phyloP scores from a whole-genome alignment of 2,797 vertebrate genomes.

The Sebastes alutus region DNA sequence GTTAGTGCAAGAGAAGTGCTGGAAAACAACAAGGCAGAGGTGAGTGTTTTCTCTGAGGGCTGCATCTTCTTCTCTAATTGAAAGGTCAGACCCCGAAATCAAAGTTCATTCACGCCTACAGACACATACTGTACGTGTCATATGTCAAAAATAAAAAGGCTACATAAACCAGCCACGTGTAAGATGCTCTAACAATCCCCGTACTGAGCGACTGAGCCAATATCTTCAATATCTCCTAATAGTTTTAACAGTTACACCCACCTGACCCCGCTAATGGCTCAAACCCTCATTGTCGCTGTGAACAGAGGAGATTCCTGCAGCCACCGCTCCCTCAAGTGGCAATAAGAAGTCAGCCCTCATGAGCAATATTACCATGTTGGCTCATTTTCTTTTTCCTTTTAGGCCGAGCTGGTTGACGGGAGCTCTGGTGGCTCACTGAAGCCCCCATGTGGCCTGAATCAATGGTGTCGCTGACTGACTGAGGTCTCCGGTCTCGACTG shows the following conservation, averaged over 20 bases:
- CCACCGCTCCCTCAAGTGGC: constrained; percentile 50
- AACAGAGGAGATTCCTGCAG: constrained; percentile 12
- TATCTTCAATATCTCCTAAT: not conserved
- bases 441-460: constrained; percentile 45
- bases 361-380: not conserved
- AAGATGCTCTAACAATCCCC: not conserved
- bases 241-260: constrained; percentile 3
- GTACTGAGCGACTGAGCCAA: not conserved
- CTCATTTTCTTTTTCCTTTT: not conserved
- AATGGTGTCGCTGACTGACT: not conserved
- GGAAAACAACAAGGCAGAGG: not conserved
- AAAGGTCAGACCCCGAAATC: constrained; percentile 49
- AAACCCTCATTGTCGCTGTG: not conserved
- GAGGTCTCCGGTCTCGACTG: not conserved
- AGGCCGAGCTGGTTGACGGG: not conserved
- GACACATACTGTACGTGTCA: not conserved
- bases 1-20: not conserved
- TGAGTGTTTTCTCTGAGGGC: not conserved
- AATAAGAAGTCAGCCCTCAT: not conserved
- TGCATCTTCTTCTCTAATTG: not conserved
- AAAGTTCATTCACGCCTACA: constrained; percentile 27
- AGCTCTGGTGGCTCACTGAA: constrained; percentile 21
- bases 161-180: not conserved
- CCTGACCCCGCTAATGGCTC: not conserved
- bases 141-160: constrained; percentile 21